A percentile compares a stretch with the other conserved stretches of the same genome.
These are phyloP conservation scores for Chiloscyllium punctatum DNA, from an alignment of 2,797 vertebrate species.

Conservation along the genomic window DNA sequence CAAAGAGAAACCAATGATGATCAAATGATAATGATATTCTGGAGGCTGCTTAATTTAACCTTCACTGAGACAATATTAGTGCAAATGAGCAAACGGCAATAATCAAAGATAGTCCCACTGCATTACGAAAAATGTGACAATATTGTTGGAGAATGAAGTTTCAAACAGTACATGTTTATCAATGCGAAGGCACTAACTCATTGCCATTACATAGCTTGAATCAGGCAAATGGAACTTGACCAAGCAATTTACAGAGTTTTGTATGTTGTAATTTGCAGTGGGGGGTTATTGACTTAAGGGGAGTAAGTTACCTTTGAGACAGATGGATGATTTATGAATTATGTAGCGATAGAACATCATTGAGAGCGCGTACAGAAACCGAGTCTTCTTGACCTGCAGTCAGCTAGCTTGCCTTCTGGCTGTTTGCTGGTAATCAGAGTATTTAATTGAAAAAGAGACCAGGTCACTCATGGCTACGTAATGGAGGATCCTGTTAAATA, in stretches of 20 bases:
- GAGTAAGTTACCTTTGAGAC: constrained; percentile 46
- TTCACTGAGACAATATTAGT: background rate
- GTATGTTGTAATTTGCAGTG: background rate
- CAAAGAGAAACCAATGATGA: too few species aligned
- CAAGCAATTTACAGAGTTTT: constrained; percentile 39
- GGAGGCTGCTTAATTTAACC: background rate
- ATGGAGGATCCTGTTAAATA: constrained; percentile 37
- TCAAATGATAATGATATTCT: background rate
- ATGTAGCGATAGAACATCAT: constrained; percentile 46
- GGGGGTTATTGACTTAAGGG: constrained; percentile 45
- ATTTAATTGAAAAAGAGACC: constrained; percentile 36
- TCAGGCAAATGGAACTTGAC: background rate
- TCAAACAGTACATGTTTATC: background rate
- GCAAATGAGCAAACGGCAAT: background rate
- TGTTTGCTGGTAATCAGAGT: constrained; percentile 37
- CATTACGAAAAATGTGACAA: background rate
- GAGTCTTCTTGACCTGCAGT: constrained; percentile 44
- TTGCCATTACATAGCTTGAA: background rate
- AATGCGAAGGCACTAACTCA: background rate
- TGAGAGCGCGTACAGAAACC: constrained; percentile 45
- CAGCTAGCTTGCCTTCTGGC: constrained; percentile 41
- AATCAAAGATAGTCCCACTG: background rate
- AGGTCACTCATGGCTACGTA: constrained; percentile 19
- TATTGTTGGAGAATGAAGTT: background rate
- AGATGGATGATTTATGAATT: constrained; percentile 45